Percentiles rank a stretch among this genome's conserved stretches.
These are phyloP conservation scores for Microdon myrmicae DNA, from an alignment of 2,888 invertebrate genomes.

Conservation along the genomic window DNA sequence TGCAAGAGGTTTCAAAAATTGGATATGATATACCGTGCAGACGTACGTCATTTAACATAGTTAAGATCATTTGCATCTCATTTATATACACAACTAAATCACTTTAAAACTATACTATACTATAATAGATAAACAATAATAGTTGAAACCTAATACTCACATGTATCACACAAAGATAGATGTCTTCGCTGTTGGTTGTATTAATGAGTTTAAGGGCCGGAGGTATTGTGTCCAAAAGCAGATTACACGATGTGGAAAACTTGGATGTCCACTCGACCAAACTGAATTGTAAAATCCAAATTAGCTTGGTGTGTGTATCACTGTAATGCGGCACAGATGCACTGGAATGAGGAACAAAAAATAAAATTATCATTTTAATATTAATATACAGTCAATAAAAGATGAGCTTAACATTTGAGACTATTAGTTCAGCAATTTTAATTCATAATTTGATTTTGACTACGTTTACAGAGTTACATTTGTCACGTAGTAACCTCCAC, in stretches of 20 bases:
- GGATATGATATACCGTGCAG: too few species aligned
- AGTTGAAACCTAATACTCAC: constrained; percentile 60
- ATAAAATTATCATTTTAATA: too few species aligned
- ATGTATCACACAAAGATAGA: constrained; percentile 68
- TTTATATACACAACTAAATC: constrained; percentile 2
- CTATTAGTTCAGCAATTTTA: too few species aligned
- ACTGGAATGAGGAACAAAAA: too few species aligned
- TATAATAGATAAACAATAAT: not conserved
- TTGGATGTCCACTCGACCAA: constrained; percentile 79
- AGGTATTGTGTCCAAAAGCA: constrained; percentile 71
- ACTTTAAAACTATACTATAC: constrained; percentile 2
- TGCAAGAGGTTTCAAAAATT: too few species aligned
- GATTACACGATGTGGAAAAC: constrained; percentile 71
- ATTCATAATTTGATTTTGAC: too few species aligned
- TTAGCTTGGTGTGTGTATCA: constrained; percentile 75
- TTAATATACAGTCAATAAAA: too few species aligned
- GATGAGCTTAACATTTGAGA: too few species aligned
- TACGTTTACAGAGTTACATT: too few species aligned
- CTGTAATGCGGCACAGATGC: constrained; percentile 59
- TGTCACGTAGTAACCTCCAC: too few species aligned
- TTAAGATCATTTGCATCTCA: too few species aligned
- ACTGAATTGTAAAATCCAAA: constrained; percentile 82
- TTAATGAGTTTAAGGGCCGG: constrained; percentile 69
- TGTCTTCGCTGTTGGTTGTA: constrained; percentile 64
- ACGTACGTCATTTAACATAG: too few species aligned